Conservation (phyloP, 2,888 invertebrate species). For the Malthinus seriepunctatus region DNA sequence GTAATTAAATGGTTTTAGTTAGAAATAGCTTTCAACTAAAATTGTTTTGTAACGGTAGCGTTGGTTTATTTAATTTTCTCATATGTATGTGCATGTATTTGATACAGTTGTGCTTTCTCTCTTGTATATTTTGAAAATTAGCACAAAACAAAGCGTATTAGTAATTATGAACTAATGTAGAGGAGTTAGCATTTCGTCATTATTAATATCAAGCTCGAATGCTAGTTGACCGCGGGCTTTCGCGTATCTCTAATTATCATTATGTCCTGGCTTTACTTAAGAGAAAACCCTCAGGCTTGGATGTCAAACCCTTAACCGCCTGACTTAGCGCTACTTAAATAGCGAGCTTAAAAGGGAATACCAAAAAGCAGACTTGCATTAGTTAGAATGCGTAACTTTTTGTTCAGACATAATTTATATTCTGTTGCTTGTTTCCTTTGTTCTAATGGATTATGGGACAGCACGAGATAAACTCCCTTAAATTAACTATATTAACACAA, state of each 20-base stretch:
- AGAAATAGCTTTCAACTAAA: too few relatives aligned
- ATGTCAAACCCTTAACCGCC: constrained; percentile 35
- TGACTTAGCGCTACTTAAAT: constrained; percentile 39
- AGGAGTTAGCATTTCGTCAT: constrained; percentile 23
- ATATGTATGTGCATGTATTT: too few relatives aligned
- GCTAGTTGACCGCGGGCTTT: constrained; percentile 37
- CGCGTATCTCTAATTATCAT: constrained; percentile 40
- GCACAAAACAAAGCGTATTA: constrained; percentile 24
- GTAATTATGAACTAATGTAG: constrained; percentile 27
- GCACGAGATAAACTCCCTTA: constrained; percentile 16
- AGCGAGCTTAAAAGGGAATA: constrained; percentile 42
- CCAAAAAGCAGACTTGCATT: constrained; percentile 39
- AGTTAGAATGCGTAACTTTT: constrained; percentile 36
- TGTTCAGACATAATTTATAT: constrained; percentile 27
- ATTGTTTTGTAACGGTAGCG: too few relatives aligned
- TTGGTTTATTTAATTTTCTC: too few relatives aligned
- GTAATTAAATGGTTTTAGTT: too few relatives aligned
- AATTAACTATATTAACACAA: constrained; percentile 19
- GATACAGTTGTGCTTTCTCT: too few relatives aligned
- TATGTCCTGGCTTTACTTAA: constrained; percentile 28
- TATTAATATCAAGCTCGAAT: constrained; percentile 31
- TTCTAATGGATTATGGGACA: constrained; percentile 17
- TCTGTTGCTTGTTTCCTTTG: constrained; percentile 18
- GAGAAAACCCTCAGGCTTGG: constrained; percentile 26
- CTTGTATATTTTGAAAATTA: constrained; percentile 17